These are phyloP conservation scores for Siphonodentalium dalli DNA, from an alignment of 2,888 invertebrate species.

Conservation along the genomic window DNA sequence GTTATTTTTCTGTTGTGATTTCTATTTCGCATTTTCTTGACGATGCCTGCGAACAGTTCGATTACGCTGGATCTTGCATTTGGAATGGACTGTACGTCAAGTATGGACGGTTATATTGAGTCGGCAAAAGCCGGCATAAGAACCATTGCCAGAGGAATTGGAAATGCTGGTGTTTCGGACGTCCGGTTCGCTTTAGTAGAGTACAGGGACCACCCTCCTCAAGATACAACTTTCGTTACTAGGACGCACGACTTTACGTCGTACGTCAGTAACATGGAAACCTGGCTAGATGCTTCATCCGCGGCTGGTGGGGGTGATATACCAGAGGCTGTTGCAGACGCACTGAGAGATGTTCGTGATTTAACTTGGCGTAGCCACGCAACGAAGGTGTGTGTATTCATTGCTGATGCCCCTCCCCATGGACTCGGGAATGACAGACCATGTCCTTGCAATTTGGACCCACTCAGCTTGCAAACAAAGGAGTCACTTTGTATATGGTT, in stretches of 20 bases:
- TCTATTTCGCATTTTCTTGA: no score
- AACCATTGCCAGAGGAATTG: slow-evolving; percentile 33
- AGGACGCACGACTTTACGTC: slow-evolving; percentile 37
- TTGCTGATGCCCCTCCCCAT: slow-evolving; percentile 43
- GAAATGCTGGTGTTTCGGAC: slow-evolving; percentile 29
- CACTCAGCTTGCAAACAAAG: slow-evolving; percentile 5
- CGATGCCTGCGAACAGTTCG: no score
- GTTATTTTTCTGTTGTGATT: no score
- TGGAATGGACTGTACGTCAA: slow-evolving; percentile 41
- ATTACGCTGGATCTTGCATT: slow-evolving; percentile 41
- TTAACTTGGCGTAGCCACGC: slow-evolving; percentile 32
- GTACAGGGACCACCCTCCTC: slow-evolving; percentile 40
- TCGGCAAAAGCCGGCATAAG: slow-evolving; percentile 32
- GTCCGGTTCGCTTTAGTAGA: slow-evolving; percentile 35
- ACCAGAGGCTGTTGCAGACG: slow-evolving; percentile 40
- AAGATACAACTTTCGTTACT: slow-evolving; percentile 33
- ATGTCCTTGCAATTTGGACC: no score
- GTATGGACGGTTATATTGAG: slow-evolving; percentile 37
- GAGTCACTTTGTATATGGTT: slow-evolving; percentile 12
- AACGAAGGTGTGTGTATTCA: slow-evolving; percentile 35
- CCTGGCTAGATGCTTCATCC: slow-evolving; percentile 29
- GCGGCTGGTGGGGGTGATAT: slow-evolving; percentile 37
- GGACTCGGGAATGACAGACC: no score
- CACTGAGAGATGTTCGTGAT: slow-evolving; percentile 31
- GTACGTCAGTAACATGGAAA: slow-evolving; percentile 33